phyloP scores from a whole-genome alignment of 2,113 vertebrate genomes.

The Misgurnus anguillicaudatus region DNA sequence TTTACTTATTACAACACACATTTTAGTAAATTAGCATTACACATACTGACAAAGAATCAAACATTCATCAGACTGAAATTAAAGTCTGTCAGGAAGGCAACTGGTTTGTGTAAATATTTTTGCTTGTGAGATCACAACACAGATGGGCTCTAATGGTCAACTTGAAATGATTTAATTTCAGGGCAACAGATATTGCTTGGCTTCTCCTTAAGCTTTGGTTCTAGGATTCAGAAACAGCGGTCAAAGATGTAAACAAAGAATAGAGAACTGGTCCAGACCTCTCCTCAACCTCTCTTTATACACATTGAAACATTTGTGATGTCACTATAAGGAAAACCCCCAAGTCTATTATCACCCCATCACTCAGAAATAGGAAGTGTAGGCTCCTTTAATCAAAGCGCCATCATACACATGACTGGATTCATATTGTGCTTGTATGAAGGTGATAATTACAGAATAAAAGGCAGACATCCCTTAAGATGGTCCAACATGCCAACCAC shows the following conservation, averaged over 20 bases:
- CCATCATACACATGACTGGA: conserved; percentile 63
- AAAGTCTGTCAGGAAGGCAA: conserved; percentile 10
- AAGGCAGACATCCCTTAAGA: conserved; percentile 21
- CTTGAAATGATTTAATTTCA: conserved; percentile 51
- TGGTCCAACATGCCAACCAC: conserved; percentile 54
- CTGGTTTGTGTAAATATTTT: conserved; percentile 18
- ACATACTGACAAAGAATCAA: background rate
- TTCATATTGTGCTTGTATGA: conserved; percentile 61
- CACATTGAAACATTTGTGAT: conserved; percentile 34
- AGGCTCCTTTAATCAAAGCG: conserved; percentile 70
- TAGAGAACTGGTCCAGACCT: conserved; percentile 8
- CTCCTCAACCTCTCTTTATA: background rate
- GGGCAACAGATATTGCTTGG: conserved; percentile 41
- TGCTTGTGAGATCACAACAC: conserved; percentile 24
- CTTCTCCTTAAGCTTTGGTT: conserved; percentile 19
- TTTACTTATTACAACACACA: background rate
- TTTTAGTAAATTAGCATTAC: background rate
- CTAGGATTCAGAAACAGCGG: background rate
- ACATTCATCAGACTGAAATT: background rate
- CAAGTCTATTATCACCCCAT: conserved; percentile 56
- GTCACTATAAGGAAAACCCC: conserved; percentile 50
- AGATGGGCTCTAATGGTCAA: conserved; percentile 31
- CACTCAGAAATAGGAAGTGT: conserved; percentile 53
- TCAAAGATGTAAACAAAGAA: conserved; percentile 24
- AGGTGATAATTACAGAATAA: conserved; percentile 58